Conservation (phyloP, 2,113 vertebrate species). For the Macrotis lagotis region DNA sequence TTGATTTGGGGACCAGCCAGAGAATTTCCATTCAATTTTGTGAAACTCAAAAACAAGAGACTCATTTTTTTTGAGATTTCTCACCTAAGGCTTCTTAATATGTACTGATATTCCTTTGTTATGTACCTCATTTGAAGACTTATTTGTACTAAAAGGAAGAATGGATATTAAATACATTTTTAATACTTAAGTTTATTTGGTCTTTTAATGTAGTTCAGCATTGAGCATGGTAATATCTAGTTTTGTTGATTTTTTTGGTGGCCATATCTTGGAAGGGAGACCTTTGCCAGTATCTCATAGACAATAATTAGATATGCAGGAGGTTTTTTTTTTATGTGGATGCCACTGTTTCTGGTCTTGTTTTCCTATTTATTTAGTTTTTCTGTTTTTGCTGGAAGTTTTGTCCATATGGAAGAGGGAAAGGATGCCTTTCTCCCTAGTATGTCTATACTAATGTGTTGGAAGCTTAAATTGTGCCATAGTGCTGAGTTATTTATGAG, state of each 20-base stretch:
- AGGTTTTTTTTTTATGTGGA: conserved; percentile 6
- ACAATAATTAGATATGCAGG: conserved; percentile 7
- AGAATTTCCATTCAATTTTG: conserved; percentile 11
- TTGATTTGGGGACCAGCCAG: conserved; percentile 17
- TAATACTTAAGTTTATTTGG: not conserved
- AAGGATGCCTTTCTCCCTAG: not conserved
- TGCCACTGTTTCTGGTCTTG: conserved; percentile 11
- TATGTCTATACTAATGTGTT: not conserved
- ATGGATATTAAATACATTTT: not conserved
- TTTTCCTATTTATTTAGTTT: not conserved
- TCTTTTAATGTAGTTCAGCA: not conserved
- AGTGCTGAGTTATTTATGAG: not conserved
- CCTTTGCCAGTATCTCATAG: not conserved
- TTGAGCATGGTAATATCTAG: not conserved
- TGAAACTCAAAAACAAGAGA: conserved; percentile 17
- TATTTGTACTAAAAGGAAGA: conserved; percentile 29
- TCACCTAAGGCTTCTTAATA: not conserved
- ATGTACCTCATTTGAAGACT: not conserved
- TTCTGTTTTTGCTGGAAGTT: not conserved
- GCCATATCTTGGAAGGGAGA: not conserved
- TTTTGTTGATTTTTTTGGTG: conserved; percentile 26
- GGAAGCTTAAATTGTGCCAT: not conserved
- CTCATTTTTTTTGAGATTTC: not conserved
- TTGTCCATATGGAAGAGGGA: conserved; percentile 26
- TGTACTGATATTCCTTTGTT: not conserved